phyloP scores from a whole-genome alignment of 2,113 vertebrate genomes.

The Poicephalus gulielmi region DNA sequence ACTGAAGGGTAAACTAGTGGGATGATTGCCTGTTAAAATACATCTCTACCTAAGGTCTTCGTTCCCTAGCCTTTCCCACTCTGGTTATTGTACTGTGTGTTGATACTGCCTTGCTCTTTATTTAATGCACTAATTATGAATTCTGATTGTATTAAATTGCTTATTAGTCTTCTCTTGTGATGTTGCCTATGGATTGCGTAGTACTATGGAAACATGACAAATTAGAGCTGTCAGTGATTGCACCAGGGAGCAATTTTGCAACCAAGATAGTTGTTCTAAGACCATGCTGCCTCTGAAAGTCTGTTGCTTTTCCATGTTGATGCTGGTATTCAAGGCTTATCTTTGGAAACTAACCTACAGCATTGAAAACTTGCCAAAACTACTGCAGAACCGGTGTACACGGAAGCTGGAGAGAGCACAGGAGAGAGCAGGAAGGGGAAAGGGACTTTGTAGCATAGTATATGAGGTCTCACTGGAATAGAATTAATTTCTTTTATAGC shows the following conservation, averaged over 20 bases:
- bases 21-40: not conserved
- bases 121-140: not conserved
- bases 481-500: not conserved
- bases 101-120: not conserved
- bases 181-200: not conserved
- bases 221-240: not conserved
- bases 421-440: not conserved
- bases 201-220: not conserved
- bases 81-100: not conserved
- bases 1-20: not conserved
- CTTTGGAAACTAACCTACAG: not conserved
- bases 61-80: not conserved
- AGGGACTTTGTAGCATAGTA: not conserved
- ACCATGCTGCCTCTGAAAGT: not conserved
- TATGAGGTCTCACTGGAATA: not conserved
- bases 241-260: not conserved
- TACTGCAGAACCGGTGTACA: not conserved
- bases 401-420: not conserved
- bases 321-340: not conserved
- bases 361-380: not conserved
- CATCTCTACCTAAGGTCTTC: not conserved
- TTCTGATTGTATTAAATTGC: not conserved
- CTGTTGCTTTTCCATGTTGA: not conserved
- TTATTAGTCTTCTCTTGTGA: not conserved
- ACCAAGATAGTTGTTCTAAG: not conserved